phyloP scores from a whole-genome alignment of 2,113 vertebrate genomes.

The Nansenia antarctica region DNA sequence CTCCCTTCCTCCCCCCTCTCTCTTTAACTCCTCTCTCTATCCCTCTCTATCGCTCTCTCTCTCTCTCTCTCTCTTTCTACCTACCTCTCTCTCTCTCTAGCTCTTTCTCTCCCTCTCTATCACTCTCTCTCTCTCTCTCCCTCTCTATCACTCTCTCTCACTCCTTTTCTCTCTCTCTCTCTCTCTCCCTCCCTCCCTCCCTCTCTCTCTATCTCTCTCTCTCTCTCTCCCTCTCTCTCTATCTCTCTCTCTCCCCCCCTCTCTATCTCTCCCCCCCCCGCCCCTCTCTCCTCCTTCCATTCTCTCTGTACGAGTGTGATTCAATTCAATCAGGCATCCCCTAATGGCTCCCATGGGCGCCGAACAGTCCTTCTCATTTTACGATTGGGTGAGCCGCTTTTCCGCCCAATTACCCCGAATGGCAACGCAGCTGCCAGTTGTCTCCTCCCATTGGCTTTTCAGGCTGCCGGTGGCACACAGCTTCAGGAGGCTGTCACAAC shows the following conservation, averaged over 20 bases:
- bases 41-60: not conserved
- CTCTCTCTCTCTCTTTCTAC: not conserved
- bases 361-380: conserved; percentile 65
- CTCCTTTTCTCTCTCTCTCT: not conserved
- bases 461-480: too few relatives aligned
- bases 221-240: not conserved
- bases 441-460: conserved; percentile 68
- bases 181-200: not conserved
- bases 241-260: not conserved
- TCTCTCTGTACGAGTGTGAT: conserved; percentile 36
- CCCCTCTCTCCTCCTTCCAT: not conserved
- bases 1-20: too few relatives aligned
- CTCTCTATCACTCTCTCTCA: not conserved
- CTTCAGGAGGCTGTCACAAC: not conserved
- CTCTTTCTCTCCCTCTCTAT: not conserved
- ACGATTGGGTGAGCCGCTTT: conserved; percentile 72
- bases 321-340: conserved; percentile 44
- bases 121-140: not conserved
- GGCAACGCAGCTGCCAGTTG: conserved; percentile 63
- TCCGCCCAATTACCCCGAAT: conserved; percentile 74
- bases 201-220: not conserved
- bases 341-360: conserved; percentile 63
- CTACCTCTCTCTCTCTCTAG: not conserved
- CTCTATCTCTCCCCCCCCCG: not conserved
- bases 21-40: not conserved